These are phyloP conservation scores for Hippocampus kuda DNA, from an alignment of 2,797 vertebrate species.

Conservation along the genomic window DNA sequence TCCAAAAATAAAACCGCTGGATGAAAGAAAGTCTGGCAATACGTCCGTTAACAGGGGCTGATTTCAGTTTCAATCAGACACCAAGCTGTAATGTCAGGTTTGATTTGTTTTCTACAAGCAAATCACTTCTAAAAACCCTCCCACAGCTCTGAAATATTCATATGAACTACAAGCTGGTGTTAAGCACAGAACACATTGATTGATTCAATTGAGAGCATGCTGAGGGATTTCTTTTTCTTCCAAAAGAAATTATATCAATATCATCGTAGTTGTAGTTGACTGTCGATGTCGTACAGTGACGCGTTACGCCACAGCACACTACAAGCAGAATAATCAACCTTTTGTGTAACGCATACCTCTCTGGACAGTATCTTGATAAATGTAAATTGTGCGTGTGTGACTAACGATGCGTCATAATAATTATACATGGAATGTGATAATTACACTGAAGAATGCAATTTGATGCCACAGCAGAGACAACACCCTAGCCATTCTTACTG, in stretches of 20 bases:
- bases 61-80: slow-evolving; percentile 17
- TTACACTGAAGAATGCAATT: no score
- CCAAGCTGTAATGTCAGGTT: slow-evolving; percentile 15
- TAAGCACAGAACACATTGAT: background rate
- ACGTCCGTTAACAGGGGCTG: slow-evolving; percentile 36
- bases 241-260: background rate
- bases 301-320: background rate
- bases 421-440: no score
- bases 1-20: slow-evolving; percentile 42
- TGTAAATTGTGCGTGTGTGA: no score
- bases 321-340: background rate
- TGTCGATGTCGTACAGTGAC: background rate
- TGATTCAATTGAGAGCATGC: background rate
- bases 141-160: background rate
- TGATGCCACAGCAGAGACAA: no score
- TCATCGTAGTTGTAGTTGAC: background rate
- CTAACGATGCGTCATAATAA: no score
- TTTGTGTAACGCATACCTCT: background rate
- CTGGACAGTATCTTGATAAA: background rate
- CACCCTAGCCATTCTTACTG: no score
- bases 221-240: background rate
- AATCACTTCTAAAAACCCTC: background rate
- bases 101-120: slow-evolving; percentile 2
- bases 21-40: slow-evolving; percentile 35
- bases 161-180: background rate